Percentiles rank a stretch among this genome's conserved stretches.
phyloP scores from a whole-genome alignment of 2,113 vertebrate species.

The Lethenteron reissneri region DNA sequence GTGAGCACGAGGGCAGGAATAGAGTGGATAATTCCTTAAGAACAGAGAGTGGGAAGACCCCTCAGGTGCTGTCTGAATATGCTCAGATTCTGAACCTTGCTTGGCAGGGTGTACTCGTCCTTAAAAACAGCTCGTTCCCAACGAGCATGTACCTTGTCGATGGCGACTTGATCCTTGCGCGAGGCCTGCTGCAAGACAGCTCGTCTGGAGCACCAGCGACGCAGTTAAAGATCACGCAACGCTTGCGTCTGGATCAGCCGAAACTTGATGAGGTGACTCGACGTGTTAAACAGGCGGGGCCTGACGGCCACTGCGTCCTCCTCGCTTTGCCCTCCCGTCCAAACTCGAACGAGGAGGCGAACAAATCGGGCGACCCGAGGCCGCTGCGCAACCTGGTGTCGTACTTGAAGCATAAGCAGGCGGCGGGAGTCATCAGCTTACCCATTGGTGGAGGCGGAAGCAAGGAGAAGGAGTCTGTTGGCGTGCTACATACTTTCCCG shows the following conservation, averaged over 20 bases:
- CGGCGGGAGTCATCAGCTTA: conserved; percentile 96
- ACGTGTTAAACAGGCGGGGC: conserved; percentile 87
- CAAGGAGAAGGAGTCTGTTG: conserved; percentile 92
- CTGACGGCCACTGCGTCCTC: conserved; percentile 70
- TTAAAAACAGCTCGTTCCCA: conserved; percentile 97
- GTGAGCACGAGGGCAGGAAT: neutral
- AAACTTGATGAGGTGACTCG: conserved; percentile 93
- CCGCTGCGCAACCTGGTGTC: conserved; percentile 97
- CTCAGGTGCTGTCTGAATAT: conserved; percentile 32
- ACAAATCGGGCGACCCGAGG: conserved; percentile 53
- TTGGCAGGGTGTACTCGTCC: conserved; percentile 85
- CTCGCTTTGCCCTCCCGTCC: conserved; percentile 57
- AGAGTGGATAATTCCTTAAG: neutral
- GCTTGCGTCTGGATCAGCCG: conserved; percentile 88
- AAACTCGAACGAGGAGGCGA: conserved; percentile 29
- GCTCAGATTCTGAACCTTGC: conserved; percentile 66
- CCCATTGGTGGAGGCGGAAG: conserved; percentile 61
- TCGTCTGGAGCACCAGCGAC: conserved; percentile 55
- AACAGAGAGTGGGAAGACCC: conserved; percentile 15
- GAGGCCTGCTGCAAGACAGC: conserved; percentile 58
- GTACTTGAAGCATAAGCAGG: conserved; percentile 99
- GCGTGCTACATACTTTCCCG: conserved; percentile 92
- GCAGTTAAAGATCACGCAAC: conserved; percentile 94
- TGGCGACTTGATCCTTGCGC: conserved; percentile 65
- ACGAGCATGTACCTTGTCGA: conserved; percentile 92